Conservation (phyloP, 2,113 vertebrate species). For the Odocoileus virginianus region DNA sequence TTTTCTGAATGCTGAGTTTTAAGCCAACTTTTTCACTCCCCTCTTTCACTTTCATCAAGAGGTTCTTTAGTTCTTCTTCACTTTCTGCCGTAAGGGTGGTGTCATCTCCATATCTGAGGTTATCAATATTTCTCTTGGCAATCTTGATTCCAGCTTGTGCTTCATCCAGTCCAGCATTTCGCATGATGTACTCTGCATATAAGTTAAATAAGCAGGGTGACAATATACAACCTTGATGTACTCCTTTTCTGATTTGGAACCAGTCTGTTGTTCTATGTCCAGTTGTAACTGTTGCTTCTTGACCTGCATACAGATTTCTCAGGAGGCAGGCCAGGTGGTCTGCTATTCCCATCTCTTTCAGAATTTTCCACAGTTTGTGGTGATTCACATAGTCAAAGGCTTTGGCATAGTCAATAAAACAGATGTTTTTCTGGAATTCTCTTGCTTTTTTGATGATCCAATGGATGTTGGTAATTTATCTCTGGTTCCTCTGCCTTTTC, state of each 20-base stretch:
- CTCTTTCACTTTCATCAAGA: background rate
- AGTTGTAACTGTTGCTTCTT: background rate
- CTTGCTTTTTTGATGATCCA: background rate
- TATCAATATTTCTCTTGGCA: accelerated
- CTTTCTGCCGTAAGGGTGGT: background rate
- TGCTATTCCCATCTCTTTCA: background rate
- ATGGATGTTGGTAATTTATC: background rate
- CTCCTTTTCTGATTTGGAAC: background rate
- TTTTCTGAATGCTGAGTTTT: background rate
- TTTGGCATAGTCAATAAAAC: background rate
- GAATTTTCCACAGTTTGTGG: background rate
- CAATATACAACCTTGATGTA: background rate
- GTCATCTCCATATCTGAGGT: background rate
- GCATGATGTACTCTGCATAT: background rate
- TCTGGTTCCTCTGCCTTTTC: background rate
- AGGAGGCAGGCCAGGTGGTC: background rate
- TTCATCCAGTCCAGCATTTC: background rate
- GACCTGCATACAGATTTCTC: background rate
- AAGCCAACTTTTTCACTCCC: background rate
- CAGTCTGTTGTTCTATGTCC: background rate
- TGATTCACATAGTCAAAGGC: background rate
- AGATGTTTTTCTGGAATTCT: background rate
- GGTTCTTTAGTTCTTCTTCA: background rate
- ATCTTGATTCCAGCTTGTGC: background rate
- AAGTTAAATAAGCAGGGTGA: background rate